Percentiles rank a stretch among this genome's conserved stretches.
phyloP scores from a whole-genome alignment of 2,888 invertebrate species.

The Heteromyza rotundicornis region DNA sequence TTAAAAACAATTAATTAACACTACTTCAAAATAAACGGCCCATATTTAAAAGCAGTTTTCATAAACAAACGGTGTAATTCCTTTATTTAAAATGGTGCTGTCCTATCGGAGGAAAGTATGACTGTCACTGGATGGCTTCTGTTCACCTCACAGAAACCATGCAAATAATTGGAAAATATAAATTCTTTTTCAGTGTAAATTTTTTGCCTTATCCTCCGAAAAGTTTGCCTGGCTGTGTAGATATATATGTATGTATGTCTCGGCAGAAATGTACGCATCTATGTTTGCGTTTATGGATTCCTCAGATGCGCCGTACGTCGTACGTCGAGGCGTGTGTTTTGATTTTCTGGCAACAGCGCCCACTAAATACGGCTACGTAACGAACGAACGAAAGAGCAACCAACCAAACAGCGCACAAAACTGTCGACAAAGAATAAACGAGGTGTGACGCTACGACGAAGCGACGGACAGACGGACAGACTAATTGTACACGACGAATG shows the following conservation, averaged over 20 bases:
- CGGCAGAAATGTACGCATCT: background rate
- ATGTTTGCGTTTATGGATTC: background rate
- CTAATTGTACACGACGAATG: constrained; percentile 1
- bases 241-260: background rate
- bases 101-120: too few relatives aligned
- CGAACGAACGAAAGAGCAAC: constrained; percentile 47
- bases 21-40: too few relatives aligned
- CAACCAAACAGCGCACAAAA: constrained; percentile 53
- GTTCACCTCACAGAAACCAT: too few relatives aligned
- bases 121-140: too few relatives aligned
- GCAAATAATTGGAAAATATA: background rate
- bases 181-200: background rate
- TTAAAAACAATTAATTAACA: too few relatives aligned
- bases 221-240: constrained; percentile 1
- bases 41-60: too few relatives aligned
- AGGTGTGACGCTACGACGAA: background rate
- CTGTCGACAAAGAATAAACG: constrained; percentile 42
- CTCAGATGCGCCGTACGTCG: constrained; percentile 41
- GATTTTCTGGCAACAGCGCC: constrained; percentile 44
- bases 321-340: constrained; percentile 54
- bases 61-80: too few relatives aligned
- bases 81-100: too few relatives aligned
- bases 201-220: background rate
- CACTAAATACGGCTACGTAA: constrained; percentile 28
- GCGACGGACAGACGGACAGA: background rate